Base-by-base conservation (phyloP, 2,113 vertebrate genomes). In the Pholis gunnellus region DNA sequence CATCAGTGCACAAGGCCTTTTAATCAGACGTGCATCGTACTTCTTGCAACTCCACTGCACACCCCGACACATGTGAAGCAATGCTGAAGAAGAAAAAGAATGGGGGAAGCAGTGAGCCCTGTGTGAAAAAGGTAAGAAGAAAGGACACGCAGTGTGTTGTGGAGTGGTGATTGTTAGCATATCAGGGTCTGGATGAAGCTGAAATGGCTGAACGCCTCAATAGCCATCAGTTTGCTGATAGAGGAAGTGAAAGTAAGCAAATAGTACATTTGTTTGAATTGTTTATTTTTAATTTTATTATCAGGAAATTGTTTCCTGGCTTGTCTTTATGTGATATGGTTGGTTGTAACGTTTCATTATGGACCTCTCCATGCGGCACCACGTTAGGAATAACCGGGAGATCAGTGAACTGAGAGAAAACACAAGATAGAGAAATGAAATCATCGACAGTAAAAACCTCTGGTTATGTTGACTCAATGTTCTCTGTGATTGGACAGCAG, bases 71-170 rank as follows among this genome's bases (percentile, higher is more conserved):
- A 75, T 46, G 42, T 56, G 74, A 42, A 3, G 79, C 77, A 68
- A 90, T 92, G 90, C 70, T 93, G 79, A 92, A 93, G 77, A 91
- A 90, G 72, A 87, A 88, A 70, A 87, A 83, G 59, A 20, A 75
- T 42, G 85, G 63, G 17, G 84, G 83, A 34, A 52, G 54, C 54
- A 46, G 61, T 13, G 81, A 85, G 72, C 31, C 77, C 46, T 61
- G 73, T 52, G 61, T 89, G 64, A 91, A 81, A 40, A 91, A 90
- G 90, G 90, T 89, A 90, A 92, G 84, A 1, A 34, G 9, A 61
- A 65, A 87, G 61, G 5, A 7, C 17, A 52, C 60, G 66, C 22
- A 29, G 60, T 17, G 2, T 38, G 25, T n/a, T 44, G 66, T 22
- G 72, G 71, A 50, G 70, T 6, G 27, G 52, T 9, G 36, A 70